Evolutionary conservation across 2,888 invertebrate species (phyloP).

Genomic region (Uloborus plumipes): DNA sequence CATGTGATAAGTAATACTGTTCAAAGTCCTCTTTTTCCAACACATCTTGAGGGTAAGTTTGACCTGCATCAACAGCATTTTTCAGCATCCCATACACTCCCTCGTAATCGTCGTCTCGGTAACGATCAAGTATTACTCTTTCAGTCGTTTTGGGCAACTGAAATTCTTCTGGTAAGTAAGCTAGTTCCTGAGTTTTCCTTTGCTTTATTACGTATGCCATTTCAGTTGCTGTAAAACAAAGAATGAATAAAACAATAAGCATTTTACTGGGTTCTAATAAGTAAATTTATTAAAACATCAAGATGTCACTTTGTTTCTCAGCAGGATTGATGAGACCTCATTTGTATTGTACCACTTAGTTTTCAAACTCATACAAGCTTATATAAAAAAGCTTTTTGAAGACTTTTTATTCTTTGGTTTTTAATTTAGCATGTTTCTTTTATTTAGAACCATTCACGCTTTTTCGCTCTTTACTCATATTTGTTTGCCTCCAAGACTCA

Average conservation of each 20-base stretch:
- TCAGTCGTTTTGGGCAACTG: conserved; percentile 35
- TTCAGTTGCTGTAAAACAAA: conserved; percentile 2
- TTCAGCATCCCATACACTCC: conserved; percentile 42
- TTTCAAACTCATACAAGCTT: too few species aligned
- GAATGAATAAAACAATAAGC: background rate
- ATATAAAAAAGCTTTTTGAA: too few species aligned
- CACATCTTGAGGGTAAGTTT: conserved; percentile 63
- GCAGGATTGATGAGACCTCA: background rate
- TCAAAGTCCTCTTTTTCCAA: conserved; percentile 44
- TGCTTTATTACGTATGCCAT: conserved; percentile 48
- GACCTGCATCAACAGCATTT: conserved; percentile 53
- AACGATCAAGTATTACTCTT: conserved; percentile 39
- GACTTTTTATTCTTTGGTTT: too few species aligned
- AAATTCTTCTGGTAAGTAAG: conserved; percentile 48
- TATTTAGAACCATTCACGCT: too few species aligned
- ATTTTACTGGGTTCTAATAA: background rate
- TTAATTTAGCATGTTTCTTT: too few species aligned
- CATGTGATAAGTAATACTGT: conserved; percentile 53
- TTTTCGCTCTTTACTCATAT: too few species aligned
- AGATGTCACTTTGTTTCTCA: background rate
- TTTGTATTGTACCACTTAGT: too few species aligned
- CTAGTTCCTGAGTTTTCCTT: background rate
- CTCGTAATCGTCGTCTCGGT: conserved; percentile 35
- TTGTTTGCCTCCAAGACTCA: too few species aligned
- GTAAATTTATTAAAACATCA: background rate